These are phyloP conservation scores for Pogoniulus pusillus DNA, from an alignment of 2,797 vertebrate species.

Conservation along the genomic window DNA sequence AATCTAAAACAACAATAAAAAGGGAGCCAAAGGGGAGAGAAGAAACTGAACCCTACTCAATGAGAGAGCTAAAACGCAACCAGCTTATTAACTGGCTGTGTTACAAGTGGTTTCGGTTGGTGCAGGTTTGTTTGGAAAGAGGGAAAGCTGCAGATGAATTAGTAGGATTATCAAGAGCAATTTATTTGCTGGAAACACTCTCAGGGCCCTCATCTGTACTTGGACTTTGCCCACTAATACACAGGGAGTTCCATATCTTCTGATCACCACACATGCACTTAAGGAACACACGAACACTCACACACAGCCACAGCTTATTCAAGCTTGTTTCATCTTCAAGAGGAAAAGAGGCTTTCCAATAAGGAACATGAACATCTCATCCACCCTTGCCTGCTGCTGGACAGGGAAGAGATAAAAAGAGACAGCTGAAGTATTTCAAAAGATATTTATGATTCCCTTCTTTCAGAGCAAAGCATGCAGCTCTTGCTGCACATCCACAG, in stretches of 20 bases:
- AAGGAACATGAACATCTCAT: not conserved
- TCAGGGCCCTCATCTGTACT: not conserved
- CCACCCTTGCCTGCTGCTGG: not conserved
- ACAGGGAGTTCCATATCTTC: not conserved
- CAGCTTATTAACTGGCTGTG: not conserved
- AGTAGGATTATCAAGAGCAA: not conserved
- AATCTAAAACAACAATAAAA: slow-evolving; percentile 33
- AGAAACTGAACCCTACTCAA: not conserved
- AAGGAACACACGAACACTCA: not conserved
- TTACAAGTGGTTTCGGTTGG: not conserved
- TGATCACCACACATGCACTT: fast-evolving
- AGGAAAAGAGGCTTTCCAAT: not conserved
- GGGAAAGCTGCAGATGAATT: slow-evolving; percentile 1
- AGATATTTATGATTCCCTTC: not conserved
- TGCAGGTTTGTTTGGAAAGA: not conserved
- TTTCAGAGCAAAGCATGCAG: not conserved
- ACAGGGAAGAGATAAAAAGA: not conserved
- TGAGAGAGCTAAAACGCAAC: not conserved
- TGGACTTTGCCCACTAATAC: not conserved
- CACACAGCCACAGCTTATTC: fast-evolving
- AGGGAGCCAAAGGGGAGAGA: not conserved
- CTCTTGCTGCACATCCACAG: not conserved
- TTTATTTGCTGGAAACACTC: not conserved
- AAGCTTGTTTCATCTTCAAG: not conserved
- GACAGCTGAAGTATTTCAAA: not conserved